phyloP scores from a whole-genome alignment of 2,113 vertebrate species.

The Ploceus nigricollis region DNA sequence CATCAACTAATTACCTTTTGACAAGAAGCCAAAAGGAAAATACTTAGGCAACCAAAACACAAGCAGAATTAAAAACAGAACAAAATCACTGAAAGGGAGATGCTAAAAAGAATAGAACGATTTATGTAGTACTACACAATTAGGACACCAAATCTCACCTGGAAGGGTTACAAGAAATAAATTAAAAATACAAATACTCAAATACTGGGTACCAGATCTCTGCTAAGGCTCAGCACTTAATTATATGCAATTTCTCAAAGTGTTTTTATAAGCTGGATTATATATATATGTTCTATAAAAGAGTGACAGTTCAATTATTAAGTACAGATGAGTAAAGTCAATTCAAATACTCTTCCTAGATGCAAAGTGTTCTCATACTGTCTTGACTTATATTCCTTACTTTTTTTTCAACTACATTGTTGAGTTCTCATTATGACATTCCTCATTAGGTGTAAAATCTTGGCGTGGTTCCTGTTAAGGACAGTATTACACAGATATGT shows the following conservation, averaged over 20 bases:
- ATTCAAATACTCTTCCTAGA: not conserved
- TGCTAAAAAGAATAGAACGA: not conserved
- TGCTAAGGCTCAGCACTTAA: not conserved
- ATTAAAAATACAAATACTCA: not conserved
- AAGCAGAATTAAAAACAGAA: not conserved
- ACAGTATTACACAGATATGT: not conserved
- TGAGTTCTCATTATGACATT: not conserved
- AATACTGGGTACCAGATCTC: not conserved
- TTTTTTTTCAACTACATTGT: not conserved
- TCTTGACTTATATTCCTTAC: not conserved
- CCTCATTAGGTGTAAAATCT: not conserved
- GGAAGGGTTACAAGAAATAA: not conserved
- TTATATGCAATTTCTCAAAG: not conserved
- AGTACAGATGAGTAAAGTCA: not conserved
- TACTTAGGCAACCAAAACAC: not conserved
- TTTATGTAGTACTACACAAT: not conserved
- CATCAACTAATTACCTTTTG: conserved; percentile 17
- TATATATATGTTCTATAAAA: not conserved
- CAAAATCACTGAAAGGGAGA: not conserved
- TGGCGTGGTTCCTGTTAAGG: not conserved
- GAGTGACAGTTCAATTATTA: not conserved
- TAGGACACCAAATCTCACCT: not conserved
- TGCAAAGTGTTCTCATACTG: not conserved
- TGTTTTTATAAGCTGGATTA: not conserved
- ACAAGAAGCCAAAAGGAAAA: not conserved